phyloP scores from a whole-genome alignment of 2,888 invertebrate genomes.

The Rhamnusium bicolor region DNA sequence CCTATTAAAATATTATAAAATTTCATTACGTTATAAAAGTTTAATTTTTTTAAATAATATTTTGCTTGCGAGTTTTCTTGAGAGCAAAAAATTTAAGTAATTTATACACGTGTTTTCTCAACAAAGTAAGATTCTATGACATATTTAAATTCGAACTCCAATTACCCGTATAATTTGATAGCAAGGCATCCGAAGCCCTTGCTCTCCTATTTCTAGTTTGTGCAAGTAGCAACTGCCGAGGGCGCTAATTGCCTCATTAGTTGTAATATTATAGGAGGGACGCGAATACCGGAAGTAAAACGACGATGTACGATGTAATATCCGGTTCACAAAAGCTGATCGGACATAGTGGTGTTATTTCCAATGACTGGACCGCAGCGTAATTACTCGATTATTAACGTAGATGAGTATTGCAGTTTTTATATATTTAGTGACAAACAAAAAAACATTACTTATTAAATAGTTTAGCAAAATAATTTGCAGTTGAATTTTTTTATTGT shows the following conservation, averaged over 20 bases:
- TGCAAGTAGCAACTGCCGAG: slow-evolving; percentile 24
- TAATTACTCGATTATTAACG: slow-evolving; percentile 27
- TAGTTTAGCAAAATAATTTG: too few relatives aligned
- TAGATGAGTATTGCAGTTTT: slow-evolving; percentile 2
- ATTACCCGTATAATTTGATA: slow-evolving; percentile 39
- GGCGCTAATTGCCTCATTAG: slow-evolving; percentile 41
- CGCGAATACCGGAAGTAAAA: slow-evolving; percentile 30
- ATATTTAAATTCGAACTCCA: slow-evolving; percentile 38
- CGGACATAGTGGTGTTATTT: slow-evolving; percentile 36
- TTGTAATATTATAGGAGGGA: slow-evolving; percentile 38
- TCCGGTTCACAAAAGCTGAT: slow-evolving; percentile 43
- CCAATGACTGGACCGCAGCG: slow-evolving; percentile 35
- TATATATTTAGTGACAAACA: too few relatives aligned
- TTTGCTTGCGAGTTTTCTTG: too few relatives aligned
- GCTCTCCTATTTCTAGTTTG: slow-evolving; percentile 6
- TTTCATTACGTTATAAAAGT: too few relatives aligned
- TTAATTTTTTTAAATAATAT: too few relatives aligned
- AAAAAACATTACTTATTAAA: too few relatives aligned
- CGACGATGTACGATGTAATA: slow-evolving; percentile 40
- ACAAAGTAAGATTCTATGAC: slow-evolving; percentile 21
- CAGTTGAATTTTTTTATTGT: too few relatives aligned
- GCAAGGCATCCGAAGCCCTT: slow-evolving; percentile 27
- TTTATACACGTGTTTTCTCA: background rate
- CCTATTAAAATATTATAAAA: too few relatives aligned
- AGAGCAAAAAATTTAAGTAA: too few relatives aligned